phyloP scores from a whole-genome alignment of 2,113 vertebrate genomes.

The Meles meles region DNA sequence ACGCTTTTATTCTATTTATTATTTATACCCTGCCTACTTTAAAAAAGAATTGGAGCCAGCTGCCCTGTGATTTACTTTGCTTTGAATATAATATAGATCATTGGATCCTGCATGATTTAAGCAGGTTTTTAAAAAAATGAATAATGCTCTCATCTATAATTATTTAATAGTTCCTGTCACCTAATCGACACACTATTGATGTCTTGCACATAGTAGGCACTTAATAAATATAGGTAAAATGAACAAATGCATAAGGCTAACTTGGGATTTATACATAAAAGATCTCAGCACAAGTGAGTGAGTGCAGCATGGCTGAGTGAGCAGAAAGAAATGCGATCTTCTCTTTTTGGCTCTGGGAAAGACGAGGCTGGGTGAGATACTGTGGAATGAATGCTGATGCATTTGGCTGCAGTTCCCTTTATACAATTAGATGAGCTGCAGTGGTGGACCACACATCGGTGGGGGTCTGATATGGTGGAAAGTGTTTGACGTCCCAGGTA shows the following conservation, averaged over 20 bases:
- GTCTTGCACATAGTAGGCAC: constrained; percentile 8
- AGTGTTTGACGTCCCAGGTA: background rate
- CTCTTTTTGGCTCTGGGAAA: background rate
- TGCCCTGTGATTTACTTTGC: constrained; percentile 50
- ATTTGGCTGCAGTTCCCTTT: background rate
- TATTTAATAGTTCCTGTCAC: background rate
- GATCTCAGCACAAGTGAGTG: background rate
- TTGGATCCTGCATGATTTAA: constrained; percentile 9
- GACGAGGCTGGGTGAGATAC: background rate
- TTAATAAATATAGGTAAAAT: background rate
- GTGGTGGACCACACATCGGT: background rate
- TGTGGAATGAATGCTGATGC: background rate
- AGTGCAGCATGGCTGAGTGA: background rate
- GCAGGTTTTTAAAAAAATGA: constrained; percentile 33
- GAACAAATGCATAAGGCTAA: background rate
- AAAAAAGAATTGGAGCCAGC: constrained; percentile 43
- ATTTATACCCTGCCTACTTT: constrained; percentile 65
- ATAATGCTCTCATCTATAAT: background rate
- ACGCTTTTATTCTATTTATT: constrained; percentile 71
- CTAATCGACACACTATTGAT: background rate
- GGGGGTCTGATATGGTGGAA: background rate
- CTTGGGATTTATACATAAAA: background rate
- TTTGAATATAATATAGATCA: constrained; percentile 41
- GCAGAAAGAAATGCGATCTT: background rate
- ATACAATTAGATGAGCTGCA: background rate